Evolutionary conservation across 2,797 vertebrate species (phyloP), one percentile per base, ranked within the genome.

Genomic region (Amblyopsis hoosieri): DNA sequence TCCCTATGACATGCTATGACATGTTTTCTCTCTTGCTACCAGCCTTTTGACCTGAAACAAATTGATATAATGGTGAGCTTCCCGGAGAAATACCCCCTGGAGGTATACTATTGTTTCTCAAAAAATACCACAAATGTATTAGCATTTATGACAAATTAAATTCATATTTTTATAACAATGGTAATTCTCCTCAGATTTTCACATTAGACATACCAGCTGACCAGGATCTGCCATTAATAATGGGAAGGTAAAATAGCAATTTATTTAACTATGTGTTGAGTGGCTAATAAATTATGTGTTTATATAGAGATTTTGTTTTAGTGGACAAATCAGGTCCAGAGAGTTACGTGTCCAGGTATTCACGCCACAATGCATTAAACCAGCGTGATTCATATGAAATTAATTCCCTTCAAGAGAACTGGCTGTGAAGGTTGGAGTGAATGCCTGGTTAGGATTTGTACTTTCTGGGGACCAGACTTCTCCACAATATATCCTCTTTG

Each of bases 21-120:
- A 47, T 45, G 11, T 8, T 64, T 77, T 49, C 31, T 54, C 57
- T 80, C 37, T 70, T 6, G 60, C 45, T 81, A 66, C 7, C 66
- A 95, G 94, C 94, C 94, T 47, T 95, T 92, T 89, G 94, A 95
- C 70, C 77, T 94, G 55, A 94, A 92, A 80, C 89, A 93, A 75
- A 62, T 94, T 1, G 91, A 91, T 63, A 85, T 95, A 68, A 91
- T 94, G 93, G 86, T 95, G 73, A 93, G 89, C 87, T 95, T 95
- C 75, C 94, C 94, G 17, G 90, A 91, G 5, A 83, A 52, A 45
- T 95, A 95, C 69, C 94, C 94, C 6, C 70, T 86, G 54, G 91
- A 95, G 92, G 94, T 95, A 84, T 8, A 56, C 58, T 7, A 50
- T 13, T 51, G 42, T 52, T 23, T 51, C n/a, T 37, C 37, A 57